Evolutionary conservation across 2,888 invertebrate genomes (phyloP), one percentile per base, ranked within the genome.

Genomic region (Troides helena): DNA sequence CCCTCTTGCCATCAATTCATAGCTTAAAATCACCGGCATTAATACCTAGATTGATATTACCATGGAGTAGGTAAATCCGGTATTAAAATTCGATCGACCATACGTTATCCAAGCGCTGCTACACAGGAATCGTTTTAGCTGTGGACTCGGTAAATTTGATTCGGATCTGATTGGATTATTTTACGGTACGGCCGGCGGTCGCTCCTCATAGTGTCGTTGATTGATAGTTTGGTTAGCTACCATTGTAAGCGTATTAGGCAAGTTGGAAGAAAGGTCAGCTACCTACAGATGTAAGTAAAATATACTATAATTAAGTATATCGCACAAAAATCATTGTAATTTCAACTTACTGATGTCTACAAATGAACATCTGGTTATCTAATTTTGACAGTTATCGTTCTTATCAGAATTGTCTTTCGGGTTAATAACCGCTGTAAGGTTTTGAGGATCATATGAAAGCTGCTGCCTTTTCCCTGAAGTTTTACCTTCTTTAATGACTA

Each of bases 111-210:
- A 60, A 60, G 64, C 76, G 77, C 72, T 66, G 81, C 76, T 81
- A 92, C 91, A 92, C 63, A 88, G 77, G 82, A 91, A 90, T 79
- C 86, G 87, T 90, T 91, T 92, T 90, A 91, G 85, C 86, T 82
- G 78, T 81, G 80, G 80, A 78, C 75, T 72, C 73, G 72, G 75
- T 78, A 79, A 78, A 72, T 72, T 70, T 79, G 76, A 78, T 77
- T 75, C 74, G 71, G 72, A 68, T 70, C 70, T 67, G 70, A 70
- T 78, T 71, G 72, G 72, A 75, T 74, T 73, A 72, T 74, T 73
- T 74, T 73, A 70, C 73, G 67, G 62, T 73, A 72, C 73, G 71
- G 73, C 73, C 74, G 75, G 75, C 74, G 70, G 67, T 58, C 71
- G 72, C 72, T 72, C 73, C 69, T 70, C 72, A 72, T 70, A 70